Evolutionary conservation across 2,113 vertebrate species (phyloP), one percentile per base, ranked within the genome.

Genomic region (Engystomops pustulosus): DNA sequence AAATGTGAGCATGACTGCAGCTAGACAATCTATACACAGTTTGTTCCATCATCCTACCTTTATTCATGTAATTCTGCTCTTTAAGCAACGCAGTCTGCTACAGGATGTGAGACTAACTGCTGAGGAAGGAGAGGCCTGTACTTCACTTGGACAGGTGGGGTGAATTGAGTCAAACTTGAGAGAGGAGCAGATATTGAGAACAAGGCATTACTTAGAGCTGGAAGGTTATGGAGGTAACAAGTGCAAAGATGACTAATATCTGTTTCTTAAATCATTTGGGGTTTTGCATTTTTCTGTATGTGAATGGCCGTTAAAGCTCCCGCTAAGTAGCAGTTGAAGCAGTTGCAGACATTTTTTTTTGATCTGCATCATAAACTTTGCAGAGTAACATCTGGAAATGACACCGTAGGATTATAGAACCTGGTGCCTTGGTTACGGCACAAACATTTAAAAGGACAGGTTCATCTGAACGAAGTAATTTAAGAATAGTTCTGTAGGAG

Each of bases 71-170:
- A n/a, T 17, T 58, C 58, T 72, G 9, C 38, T 72, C 44, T 6
- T 41, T 15, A 3, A 15, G 32, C 36, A 41, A 44, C 6, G 49
- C 68, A 20, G 53, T 67, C 45, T 41, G 41, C 55, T 41, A 84
- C 82, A 84, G 82, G 82, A 84, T 84, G 55, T 78, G 72, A 68
- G 44, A 84, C 7, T 47, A 83, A 76, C 82, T 84, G 60, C 34
- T 68, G 60, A 36, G 10, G 55, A 62, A 68, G 60, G 58, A 77
- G 47, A 84, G 82, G 45, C 20, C 14, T 77, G 5, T 84, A 23
- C 18, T 14, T 53, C 55, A 60, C 18, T 67, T 78, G 72, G 60
- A 51, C 58, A 68, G 60, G 74, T 84, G 82, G 60, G 32, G 58
- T 67, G 82, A 68, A 77, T 77, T 84, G 82, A 78, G 82, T 84